Evolutionary conservation across 2,888 invertebrate genomes (phyloP).

Genomic region (Glyphotaelius pellucidus): DNA sequence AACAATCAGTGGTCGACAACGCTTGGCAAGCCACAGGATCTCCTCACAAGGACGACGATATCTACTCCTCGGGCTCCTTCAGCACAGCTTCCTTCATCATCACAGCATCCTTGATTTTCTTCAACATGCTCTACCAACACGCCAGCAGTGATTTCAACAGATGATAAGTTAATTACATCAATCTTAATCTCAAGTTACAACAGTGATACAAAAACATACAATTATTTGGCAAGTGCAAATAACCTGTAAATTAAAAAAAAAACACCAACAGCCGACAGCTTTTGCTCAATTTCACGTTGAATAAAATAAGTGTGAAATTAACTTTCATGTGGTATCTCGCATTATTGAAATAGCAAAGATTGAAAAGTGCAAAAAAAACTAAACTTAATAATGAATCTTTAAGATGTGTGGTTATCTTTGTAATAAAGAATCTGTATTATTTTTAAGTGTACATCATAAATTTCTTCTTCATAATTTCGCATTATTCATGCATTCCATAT

Average conservation of each 20-base stretch:
- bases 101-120: neutral
- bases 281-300: neutral
- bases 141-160: neutral
- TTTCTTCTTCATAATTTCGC: neutral
- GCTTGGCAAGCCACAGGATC: conserved; percentile 76
- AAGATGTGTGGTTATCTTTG: neutral
- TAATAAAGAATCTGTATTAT: neutral
- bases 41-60: conserved; percentile 51
- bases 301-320: neutral
- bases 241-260: neutral
- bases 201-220: neutral
- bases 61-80: conserved; percentile 34
- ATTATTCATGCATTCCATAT: neutral
- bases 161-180: conserved; percentile 27
- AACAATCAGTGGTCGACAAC: conserved; percentile 77
- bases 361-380: neutral
- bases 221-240: neutral
- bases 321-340: neutral
- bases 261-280: neutral
- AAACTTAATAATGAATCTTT: neutral
- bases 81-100: neutral
- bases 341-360: neutral
- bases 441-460: neutral
- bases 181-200: neutral
- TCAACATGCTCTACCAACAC: neutral